Evolutionary conservation across 1,140 invertebrate genomes (phyloP).

Genomic region (Hermatobates lingyangjiaoensis): DNA sequence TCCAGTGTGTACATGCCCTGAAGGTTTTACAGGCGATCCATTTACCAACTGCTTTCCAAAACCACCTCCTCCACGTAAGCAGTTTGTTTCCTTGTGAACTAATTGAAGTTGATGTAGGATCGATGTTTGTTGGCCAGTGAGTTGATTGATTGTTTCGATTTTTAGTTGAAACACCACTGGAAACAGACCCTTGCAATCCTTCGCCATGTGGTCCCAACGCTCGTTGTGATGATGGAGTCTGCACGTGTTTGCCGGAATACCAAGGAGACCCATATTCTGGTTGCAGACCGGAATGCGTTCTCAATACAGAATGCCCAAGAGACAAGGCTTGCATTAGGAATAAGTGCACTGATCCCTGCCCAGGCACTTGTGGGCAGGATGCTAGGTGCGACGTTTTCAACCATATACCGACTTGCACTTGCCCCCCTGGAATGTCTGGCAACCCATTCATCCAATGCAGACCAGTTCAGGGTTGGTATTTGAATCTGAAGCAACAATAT

Average conservation of each 20-base stretch:
- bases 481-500: not conserved
- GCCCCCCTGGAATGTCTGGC: conserved; percentile 39
- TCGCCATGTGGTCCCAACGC: conserved; percentile 52
- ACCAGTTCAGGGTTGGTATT: conserved; percentile 19
- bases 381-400: conserved; percentile 47
- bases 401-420: conserved; percentile 51
- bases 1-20: conserved; percentile 25
- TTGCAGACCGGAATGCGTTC: conserved; percentile 48
- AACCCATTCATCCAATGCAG: conserved; percentile 46
- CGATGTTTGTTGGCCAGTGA: not conserved
- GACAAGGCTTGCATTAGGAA: conserved; percentile 43
- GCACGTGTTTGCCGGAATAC: conserved; percentile 46
- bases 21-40: conserved; percentile 28
- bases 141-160: conserved; percentile 14
- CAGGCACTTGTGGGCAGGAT: conserved; percentile 47
- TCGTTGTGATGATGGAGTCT: conserved; percentile 29
- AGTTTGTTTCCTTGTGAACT: no score
- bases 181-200: conserved; percentile 31
- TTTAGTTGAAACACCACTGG: conserved; percentile 6
- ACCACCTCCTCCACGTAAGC: no score
- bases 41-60: conserved; percentile 18
- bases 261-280: conserved; percentile 40
- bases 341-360: conserved; percentile 54
- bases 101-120: no score
- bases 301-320: conserved; percentile 42